A percentile compares a stretch with the other conserved stretches of the same genome.
These are phyloP conservation scores for Caradrina kadenii DNA, from an alignment of 2,888 invertebrate species.

Conservation along the genomic window DNA sequence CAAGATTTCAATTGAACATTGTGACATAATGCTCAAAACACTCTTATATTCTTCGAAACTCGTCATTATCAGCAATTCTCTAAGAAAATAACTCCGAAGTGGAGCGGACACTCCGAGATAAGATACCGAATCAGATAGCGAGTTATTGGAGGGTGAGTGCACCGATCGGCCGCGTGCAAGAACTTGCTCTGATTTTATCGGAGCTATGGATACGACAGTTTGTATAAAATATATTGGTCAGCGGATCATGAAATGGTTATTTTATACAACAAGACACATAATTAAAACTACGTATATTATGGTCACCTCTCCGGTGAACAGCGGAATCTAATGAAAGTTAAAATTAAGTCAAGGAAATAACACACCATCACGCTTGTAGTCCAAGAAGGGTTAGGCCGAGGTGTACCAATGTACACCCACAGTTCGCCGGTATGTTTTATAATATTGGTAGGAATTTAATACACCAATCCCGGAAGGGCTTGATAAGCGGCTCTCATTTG, in stretches of 20 bases:
- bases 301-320: too few relatives aligned
- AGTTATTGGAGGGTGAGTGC: conserved; percentile 28
- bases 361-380: too few relatives aligned
- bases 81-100: conserved; percentile 39
- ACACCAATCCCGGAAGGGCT: background rate
- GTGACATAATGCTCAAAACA: conserved; percentile 27
- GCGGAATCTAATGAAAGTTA: too few relatives aligned
- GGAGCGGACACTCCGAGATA: conserved; percentile 38
- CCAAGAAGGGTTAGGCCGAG: too few relatives aligned
- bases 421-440: too few relatives aligned
- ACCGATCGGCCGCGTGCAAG: conserved; percentile 5
- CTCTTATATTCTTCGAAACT: conserved; percentile 25
- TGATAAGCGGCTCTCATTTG: background rate
- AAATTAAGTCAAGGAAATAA: too few relatives aligned
- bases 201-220: background rate
- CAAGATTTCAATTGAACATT: background rate
- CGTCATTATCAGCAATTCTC: conserved; percentile 31
- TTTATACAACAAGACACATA: too few relatives aligned
- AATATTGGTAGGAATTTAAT: too few relatives aligned
- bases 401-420: too few relatives aligned
- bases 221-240: too few relatives aligned
- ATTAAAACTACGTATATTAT: too few relatives aligned
- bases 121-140: conserved; percentile 47
- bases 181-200: conserved; percentile 8
- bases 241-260: too few relatives aligned